Percentiles rank a stretch among this genome's conserved stretches.
phyloP scores from a whole-genome alignment of 2,113 vertebrate species.

The Passer domesticus region DNA sequence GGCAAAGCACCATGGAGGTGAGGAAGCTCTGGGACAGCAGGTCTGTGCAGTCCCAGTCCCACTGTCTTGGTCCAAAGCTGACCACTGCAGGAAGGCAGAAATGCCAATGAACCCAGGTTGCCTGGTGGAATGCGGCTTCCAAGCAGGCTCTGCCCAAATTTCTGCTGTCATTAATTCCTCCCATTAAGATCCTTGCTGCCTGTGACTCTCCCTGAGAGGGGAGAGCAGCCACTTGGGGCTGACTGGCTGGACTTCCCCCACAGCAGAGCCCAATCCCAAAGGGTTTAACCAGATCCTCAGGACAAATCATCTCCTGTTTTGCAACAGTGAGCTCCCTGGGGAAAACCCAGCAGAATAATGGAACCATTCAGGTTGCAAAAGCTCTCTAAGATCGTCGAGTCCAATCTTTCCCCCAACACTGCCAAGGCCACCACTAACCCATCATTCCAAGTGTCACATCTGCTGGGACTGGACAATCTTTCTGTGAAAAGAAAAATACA shows the following conservation, averaged over 20 bases:
- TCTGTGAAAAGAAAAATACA: neutral
- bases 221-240: neutral
- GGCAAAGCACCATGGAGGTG: neutral
- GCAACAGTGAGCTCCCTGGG: neutral
- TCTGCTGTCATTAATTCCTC: neutral
- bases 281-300: neutral
- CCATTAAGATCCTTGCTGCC: neutral
- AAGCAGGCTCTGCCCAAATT: neutral
- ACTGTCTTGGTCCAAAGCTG: neutral
- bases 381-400: neutral
- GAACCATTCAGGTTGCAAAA: neutral
- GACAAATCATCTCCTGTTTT: neutral
- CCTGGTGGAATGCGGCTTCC: neutral
- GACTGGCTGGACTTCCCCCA: neutral
- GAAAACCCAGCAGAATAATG: neutral
- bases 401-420: neutral
- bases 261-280: neutral
- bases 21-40: neutral
- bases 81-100: neutral
- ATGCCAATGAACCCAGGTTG: rapidly evolving
- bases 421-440: neutral
- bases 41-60: neutral
- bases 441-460: neutral
- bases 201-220: neutral
- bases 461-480: neutral